Evolutionary conservation across 1,140 invertebrate species (phyloP).

Genomic region (Calephelis virginiensis): DNA sequence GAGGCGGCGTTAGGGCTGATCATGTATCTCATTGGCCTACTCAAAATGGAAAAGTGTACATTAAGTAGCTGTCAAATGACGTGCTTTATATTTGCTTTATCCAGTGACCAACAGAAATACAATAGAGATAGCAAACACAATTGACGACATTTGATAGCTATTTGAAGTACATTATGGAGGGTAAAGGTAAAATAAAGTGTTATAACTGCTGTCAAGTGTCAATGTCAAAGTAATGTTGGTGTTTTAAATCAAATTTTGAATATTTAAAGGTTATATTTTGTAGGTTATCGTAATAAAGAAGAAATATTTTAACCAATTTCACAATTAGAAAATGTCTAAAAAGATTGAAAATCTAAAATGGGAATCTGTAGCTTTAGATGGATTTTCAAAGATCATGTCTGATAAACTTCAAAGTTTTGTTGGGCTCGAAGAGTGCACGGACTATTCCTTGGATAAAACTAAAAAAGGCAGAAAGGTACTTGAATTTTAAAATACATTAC

Average conservation of each 20-base stretch:
- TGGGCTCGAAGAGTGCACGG: conserved; percentile 81
- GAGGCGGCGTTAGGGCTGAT: too few species aligned
- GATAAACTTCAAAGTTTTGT: conserved; percentile 79
- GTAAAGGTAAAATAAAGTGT: too few species aligned
- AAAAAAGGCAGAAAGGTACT: conserved; percentile 58
- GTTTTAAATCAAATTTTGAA: background rate
- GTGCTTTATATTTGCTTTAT: too few species aligned
- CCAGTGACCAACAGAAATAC: too few species aligned
- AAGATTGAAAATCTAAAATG: conserved; percentile 72
- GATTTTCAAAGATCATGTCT: conserved; percentile 64
- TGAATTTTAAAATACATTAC: background rate
- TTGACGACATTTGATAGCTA: too few species aligned
- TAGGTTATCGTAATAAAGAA: too few species aligned
- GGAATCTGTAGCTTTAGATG: conserved; percentile 80
- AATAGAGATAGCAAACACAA: too few species aligned
- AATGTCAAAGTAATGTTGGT: conserved; percentile 21
- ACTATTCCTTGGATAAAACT: conserved; percentile 77
- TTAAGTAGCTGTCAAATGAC: too few species aligned
- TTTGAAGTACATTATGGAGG: too few species aligned
- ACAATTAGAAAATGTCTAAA: conserved; percentile 48
- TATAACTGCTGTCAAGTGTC: conserved; percentile 1
- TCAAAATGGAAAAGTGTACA: too few species aligned
- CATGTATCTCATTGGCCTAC: too few species aligned
- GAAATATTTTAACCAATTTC: too few species aligned
- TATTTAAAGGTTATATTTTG: conserved; percentile 14